Percentiles rank a stretch among this genome's conserved stretches.
These are phyloP conservation scores for Paraescarpia echinospica DNA, from an alignment of 1,140 invertebrate species.

Conservation along the genomic window DNA sequence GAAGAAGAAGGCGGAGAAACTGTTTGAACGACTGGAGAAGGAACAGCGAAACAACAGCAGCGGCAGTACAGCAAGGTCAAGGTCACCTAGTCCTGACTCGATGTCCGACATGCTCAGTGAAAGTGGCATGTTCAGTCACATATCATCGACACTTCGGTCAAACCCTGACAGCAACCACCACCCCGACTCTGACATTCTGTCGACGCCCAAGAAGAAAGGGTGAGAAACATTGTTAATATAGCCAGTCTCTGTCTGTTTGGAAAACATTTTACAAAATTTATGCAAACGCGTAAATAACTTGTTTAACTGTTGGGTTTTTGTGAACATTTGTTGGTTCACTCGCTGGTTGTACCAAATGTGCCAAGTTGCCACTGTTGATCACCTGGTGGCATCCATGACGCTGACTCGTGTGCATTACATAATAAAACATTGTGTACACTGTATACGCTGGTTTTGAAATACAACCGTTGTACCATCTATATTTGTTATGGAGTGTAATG, in stretches of 20 bases:
- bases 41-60: neutral
- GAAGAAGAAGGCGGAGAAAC: conserved; percentile 7
- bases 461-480: too few relatives aligned
- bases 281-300: neutral
- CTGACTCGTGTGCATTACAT: too few relatives aligned
- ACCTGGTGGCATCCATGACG: too few relatives aligned
- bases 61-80: neutral
- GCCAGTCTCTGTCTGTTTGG: neutral
- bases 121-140: neutral
- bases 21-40: neutral
- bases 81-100: neutral
- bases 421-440: too few relatives aligned
- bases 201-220: neutral
- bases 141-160: neutral
- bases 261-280: neutral
- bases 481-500: too few relatives aligned
- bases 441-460: too few relatives aligned
- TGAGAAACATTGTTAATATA: neutral
- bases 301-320: too few relatives aligned
- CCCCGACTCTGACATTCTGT: neutral
- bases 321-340: too few relatives aligned
- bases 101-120: neutral
- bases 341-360: too few relatives aligned
- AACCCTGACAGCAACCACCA: neutral
- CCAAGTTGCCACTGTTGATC: too few relatives aligned